Conservation (phyloP, 2,113 vertebrate species). For the Lutjanus erythropterus region DNA sequence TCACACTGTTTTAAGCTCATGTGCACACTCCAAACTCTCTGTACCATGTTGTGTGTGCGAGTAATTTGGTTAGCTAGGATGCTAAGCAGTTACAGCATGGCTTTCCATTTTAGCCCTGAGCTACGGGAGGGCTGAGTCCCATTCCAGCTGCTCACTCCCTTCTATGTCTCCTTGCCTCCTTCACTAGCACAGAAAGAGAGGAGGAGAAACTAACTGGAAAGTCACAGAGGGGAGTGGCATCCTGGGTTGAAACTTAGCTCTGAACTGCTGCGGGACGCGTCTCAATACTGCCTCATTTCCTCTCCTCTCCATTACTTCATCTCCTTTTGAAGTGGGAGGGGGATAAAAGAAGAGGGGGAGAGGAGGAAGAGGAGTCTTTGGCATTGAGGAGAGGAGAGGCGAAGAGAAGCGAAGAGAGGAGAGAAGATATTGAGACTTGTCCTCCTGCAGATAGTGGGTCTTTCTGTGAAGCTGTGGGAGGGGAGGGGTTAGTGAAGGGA, state of each 20-base stretch:
- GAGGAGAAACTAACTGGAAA: slow-evolving; percentile 2
- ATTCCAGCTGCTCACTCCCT: slow-evolving; percentile 49
- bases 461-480: slow-evolving; percentile 92
- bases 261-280: slow-evolving; percentile 31
- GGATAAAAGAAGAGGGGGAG: slow-evolving; percentile 9
- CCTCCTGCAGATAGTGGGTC: slow-evolving; percentile 95
- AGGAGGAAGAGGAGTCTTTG: slow-evolving; percentile 64
- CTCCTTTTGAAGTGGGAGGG: slow-evolving; percentile 15
- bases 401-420: slow-evolving; percentile 32
- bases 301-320: slow-evolving; percentile 40
- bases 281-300: slow-evolving; percentile 48
- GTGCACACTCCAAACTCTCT: slow-evolving; percentile 34
- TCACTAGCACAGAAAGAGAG: background rate
- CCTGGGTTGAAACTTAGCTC: slow-evolving; percentile 30
- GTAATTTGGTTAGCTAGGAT: slow-evolving; percentile 40
- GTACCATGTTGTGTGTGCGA: slow-evolving; percentile 47
- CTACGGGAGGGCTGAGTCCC: slow-evolving; percentile 34
- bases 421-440: slow-evolving; percentile 57
- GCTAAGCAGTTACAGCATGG: slow-evolving; percentile 46
- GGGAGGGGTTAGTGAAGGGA: slow-evolving; percentile 72
- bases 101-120: slow-evolving; percentile 40
- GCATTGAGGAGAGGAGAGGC: slow-evolving; percentile 42
- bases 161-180: slow-evolving; percentile 38
- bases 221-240: slow-evolving; percentile 8
- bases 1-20: slow-evolving; percentile 1